phyloP scores from a whole-genome alignment of 2,113 vertebrate species.

The Bucco capensis region DNA sequence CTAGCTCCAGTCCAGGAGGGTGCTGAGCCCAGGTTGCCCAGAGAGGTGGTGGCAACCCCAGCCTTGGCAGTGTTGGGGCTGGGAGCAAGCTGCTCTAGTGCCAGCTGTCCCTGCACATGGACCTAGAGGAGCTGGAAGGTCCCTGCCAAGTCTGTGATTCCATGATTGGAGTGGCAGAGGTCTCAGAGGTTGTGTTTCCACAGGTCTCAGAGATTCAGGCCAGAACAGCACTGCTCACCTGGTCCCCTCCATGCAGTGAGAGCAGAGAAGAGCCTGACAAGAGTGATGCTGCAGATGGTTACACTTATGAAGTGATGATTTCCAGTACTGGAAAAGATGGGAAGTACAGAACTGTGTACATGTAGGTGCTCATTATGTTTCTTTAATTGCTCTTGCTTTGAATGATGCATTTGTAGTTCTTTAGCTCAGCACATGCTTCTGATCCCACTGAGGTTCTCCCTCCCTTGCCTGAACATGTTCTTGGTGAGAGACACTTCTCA shows the following conservation, averaged over 20 bases:
- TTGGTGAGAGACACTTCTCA: not conserved
- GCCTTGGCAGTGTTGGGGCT: no score
- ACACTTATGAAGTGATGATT: constrained; percentile 84
- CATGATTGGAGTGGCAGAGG: not conserved
- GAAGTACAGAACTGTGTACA: constrained; percentile 84
- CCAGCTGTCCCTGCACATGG: no score
- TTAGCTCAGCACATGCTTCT: not conserved
- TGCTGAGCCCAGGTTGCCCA: no score
- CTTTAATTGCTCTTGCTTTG: not conserved
- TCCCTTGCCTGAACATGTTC: not conserved
- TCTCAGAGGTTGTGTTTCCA: constrained; percentile 37
- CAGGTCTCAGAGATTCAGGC: constrained; percentile 90
- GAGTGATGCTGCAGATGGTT: constrained; percentile 64
- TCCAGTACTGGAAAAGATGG: constrained; percentile 88
- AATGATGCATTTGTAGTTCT: not conserved
- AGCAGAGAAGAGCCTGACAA: constrained; percentile 68
- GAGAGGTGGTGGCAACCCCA: no score
- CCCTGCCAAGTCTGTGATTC: no score
- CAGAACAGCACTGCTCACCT: constrained; percentile 78
- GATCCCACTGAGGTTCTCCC: not conserved
- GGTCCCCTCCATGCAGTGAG: constrained; percentile 80
- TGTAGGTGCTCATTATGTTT: constrained; percentile 71
- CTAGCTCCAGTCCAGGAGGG: no score
- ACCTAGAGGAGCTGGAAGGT: no score
- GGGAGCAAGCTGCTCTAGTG: no score